A percentile compares a stretch with the other conserved stretches of the same genome.
phyloP scores from a whole-genome alignment of 2,888 invertebrate species.

The Callyntrura guangdongensis region DNA sequence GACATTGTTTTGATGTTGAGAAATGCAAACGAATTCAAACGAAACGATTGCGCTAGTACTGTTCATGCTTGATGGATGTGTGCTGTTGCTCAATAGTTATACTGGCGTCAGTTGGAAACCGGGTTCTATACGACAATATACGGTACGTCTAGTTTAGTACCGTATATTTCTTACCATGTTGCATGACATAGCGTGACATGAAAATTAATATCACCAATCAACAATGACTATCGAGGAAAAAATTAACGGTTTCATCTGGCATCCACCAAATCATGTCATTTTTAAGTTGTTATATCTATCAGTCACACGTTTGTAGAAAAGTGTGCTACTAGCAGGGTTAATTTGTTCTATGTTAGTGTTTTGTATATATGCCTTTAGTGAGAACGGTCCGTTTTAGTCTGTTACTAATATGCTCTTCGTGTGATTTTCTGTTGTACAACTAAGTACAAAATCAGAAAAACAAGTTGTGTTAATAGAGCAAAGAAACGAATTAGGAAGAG shows the following conservation, averaged over 20 bases:
- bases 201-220: conserved; percentile 22
- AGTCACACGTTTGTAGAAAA: no score
- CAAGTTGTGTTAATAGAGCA: background rate
- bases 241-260: background rate
- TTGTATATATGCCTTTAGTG: background rate
- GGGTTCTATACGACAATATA: no score
- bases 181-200: conserved; percentile 1
- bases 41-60: no score
- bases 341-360: no score
- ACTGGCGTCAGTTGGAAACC: no score
- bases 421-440: background rate
- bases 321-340: no score
- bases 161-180: background rate
- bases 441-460: conserved; percentile 12
- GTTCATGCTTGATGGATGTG: no score
- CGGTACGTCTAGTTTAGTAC: background rate
- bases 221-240: background rate
- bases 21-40: no score
- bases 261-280: background rate
- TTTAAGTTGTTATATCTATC: no score
- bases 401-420: background rate
- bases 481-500: background rate
- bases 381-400: background rate
- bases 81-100: no score
- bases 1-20: no score